A percentile compares a stretch with the other conserved stretches of the same genome.
Evolutionary conservation across 92 coral and sea anemone species (phyloP).

Genomic region (Zoanthus solanderi): DNA sequence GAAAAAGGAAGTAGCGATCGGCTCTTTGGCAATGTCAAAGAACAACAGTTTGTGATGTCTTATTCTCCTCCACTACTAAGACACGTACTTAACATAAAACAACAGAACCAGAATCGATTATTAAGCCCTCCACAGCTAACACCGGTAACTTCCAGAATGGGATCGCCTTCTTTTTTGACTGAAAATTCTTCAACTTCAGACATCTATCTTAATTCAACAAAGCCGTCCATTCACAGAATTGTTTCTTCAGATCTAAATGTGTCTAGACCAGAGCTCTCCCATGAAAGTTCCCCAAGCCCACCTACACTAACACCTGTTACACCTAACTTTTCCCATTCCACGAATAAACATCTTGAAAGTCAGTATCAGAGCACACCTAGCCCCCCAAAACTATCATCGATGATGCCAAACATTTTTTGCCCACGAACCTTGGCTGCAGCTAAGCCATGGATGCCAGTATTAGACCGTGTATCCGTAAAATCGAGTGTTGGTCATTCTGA

Average conservation of each 20-base stretch:
- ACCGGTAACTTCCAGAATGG: conserved; percentile 19
- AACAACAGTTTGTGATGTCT: background rate
- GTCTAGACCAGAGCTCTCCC: background rate
- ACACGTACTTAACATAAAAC: conserved; percentile 19
- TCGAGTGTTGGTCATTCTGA: background rate
- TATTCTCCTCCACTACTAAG: conserved; percentile 33
- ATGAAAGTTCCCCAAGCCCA: conserved; percentile 23
- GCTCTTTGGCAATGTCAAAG: background rate
- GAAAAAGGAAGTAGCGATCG: background rate
- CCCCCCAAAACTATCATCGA: conserved; percentile 11
- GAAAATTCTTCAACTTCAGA: background rate
- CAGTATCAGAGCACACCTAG: conserved; percentile 12
- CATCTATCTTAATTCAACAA: background rate
- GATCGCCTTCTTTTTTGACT: background rate
- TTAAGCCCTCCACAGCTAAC: conserved; percentile 47
- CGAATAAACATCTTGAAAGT: background rate
- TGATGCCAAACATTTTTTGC: conserved; percentile 2
- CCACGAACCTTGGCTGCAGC: conserved; percentile 2
- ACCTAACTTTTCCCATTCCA: background rate
- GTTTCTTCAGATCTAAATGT: background rate
- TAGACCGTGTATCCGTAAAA: conserved; percentile 20
- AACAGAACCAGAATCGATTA: background rate
- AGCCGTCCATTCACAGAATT: background rate
- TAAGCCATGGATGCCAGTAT: conserved; percentile 36
- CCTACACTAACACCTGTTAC: conserved; percentile 15